Percentiles rank a stretch among this genome's conserved stretches.
Conservation (phyloP, 2,113 vertebrate genomes). For the Mirounga angustirostris region DNA sequence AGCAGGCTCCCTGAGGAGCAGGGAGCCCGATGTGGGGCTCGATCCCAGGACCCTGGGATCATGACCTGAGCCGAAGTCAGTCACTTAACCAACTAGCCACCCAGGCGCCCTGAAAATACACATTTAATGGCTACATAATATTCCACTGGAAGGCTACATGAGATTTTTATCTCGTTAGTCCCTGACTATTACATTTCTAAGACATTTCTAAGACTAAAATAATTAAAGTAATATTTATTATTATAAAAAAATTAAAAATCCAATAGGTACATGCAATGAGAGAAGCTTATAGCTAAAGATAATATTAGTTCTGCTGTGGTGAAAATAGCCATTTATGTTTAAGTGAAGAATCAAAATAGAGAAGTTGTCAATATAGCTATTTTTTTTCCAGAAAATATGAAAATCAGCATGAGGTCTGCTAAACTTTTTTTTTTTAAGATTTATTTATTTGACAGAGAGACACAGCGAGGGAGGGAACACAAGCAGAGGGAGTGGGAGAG, state of each 20-base stretch:
- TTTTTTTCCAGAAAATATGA: conserved; percentile 11
- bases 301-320: not conserved
- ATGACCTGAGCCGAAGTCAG: too few species aligned
- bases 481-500: too few species aligned
- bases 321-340: not conserved
- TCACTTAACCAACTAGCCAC: too few species aligned
- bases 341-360: conserved; percentile 6
- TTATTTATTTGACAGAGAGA: too few species aligned
- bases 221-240: not conserved
- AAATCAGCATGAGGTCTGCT: not conserved
- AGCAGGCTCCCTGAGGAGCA: too few species aligned
- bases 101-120: not conserved
- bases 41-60: too few species aligned
- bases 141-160: not conserved
- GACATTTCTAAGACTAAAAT: not conserved
- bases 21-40: too few species aligned
- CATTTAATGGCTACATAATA: not conserved
- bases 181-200: not conserved
- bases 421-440: not conserved
- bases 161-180: not conserved
- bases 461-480: too few species aligned
- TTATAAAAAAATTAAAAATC: not conserved
- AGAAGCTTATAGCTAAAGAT: not conserved
- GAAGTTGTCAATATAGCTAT: not conserved
- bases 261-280: not conserved